Conservation (phyloP, 2,113 vertebrate genomes). For the Stegastes partitus region DNA sequence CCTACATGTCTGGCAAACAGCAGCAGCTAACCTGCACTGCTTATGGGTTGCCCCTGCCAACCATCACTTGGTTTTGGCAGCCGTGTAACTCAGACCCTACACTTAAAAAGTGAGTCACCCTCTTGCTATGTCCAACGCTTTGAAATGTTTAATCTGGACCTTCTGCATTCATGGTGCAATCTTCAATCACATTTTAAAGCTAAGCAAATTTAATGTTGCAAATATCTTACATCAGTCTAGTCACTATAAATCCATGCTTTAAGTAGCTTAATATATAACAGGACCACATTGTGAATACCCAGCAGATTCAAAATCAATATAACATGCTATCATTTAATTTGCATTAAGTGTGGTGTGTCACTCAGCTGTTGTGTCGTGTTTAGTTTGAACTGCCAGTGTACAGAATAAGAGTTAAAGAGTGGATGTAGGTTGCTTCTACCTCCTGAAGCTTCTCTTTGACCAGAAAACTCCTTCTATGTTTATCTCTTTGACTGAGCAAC, state of each 20-base stretch:
- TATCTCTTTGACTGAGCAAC: neutral
- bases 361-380: neutral
- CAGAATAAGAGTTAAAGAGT: neutral
- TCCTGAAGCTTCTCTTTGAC: neutral
- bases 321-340: neutral
- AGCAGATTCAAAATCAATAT: slow-evolving; percentile 8
- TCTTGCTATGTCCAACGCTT: neutral
- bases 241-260: neutral
- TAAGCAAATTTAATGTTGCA: neutral
- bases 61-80: slow-evolving; percentile 90
- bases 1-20: slow-evolving; percentile 75
- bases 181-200: neutral
- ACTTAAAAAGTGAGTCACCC: slow-evolving; percentile 74
- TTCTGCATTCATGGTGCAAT: neutral
- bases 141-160: neutral
- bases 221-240: neutral
- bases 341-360: neutral
- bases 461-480: neutral
- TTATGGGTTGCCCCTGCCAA: slow-evolving; percentile 82
- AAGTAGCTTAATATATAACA: neutral
- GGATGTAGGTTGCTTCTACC: neutral
- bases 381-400: neutral
- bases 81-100: slow-evolving; percentile 78
- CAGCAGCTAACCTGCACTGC: slow-evolving; percentile 87
- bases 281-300: neutral